phyloP scores from a whole-genome alignment of 2,888 invertebrate species.

The Cylindroiulus punctatus region DNA sequence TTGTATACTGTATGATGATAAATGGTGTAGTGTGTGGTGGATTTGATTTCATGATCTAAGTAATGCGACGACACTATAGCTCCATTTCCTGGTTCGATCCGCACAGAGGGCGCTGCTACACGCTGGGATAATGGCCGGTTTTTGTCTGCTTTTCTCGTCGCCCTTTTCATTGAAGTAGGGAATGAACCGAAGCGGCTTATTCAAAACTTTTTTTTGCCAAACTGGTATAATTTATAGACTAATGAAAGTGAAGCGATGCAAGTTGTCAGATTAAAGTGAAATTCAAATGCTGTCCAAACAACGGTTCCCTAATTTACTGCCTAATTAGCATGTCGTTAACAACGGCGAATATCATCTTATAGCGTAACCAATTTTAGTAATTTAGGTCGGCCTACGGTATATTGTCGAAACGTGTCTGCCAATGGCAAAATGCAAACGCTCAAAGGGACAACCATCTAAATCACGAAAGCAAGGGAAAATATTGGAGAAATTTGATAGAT shows the following conservation, averaged over 20 bases:
- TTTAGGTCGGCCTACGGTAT: background rate
- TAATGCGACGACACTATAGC: background rate
- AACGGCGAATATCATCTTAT: background rate
- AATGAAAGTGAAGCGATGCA: background rate
- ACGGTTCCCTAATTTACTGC: too few species aligned
- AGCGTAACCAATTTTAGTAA: background rate
- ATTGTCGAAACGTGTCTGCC: background rate
- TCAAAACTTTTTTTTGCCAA: background rate
- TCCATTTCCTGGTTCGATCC: background rate
- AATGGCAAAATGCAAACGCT: background rate
- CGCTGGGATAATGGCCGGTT: background rate
- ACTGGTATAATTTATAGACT: background rate
- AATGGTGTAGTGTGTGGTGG: too few species aligned
- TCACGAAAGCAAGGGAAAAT: background rate
- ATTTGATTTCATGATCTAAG: background rate
- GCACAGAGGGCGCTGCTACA: background rate
- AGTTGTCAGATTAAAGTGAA: background rate
- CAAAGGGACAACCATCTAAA: background rate
- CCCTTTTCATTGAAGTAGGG: background rate
- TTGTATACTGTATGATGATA: too few species aligned
- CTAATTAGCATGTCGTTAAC: background rate
- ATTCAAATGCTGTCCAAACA: background rate
- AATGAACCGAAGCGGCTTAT: background rate
- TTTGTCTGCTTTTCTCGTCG: background rate
- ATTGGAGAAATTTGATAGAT: too few species aligned